These are phyloP conservation scores for Anniella stebbinsi DNA, from an alignment of 2,797 vertebrate species.

Conservation along the genomic window DNA sequence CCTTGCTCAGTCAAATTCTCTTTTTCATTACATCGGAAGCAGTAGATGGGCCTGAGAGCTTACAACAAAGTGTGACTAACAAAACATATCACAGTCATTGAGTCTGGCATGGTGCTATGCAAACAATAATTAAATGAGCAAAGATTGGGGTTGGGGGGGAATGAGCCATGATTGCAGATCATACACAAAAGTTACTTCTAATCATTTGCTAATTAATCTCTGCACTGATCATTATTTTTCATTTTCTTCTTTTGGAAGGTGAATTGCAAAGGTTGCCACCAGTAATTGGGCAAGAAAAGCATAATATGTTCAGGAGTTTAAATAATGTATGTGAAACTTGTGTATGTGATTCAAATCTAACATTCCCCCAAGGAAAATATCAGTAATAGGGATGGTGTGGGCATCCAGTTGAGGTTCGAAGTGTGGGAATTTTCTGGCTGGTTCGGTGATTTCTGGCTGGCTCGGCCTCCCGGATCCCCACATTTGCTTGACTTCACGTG, in stretches of 20 bases:
- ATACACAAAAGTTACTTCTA: slow-evolving; percentile 29
- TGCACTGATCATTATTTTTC: not conserved
- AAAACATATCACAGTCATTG: slow-evolving; percentile 8
- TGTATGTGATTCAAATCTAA: not conserved
- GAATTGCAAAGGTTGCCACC: slow-evolving; percentile 9
- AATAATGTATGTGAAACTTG: not conserved
- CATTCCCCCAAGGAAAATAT: too few relatives aligned
- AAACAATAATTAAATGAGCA: slow-evolving; percentile 61
- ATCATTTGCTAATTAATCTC: slow-evolving; percentile 40
- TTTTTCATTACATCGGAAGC: slow-evolving; percentile 18
- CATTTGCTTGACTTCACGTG: too few relatives aligned
- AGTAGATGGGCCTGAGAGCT: slow-evolving; percentile 39
- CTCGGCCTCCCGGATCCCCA: too few relatives aligned
- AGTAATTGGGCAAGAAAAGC: slow-evolving; percentile 13
- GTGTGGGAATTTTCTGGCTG: too few relatives aligned
- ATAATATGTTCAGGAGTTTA: not conserved
- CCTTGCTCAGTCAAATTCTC: slow-evolving; percentile 50
- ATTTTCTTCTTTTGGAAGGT: slow-evolving; percentile 42
- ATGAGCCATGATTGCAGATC: slow-evolving; percentile 51
- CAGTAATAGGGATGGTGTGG: too few relatives aligned
- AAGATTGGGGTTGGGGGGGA: slow-evolving; percentile 4
- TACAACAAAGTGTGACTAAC: slow-evolving; percentile 13
- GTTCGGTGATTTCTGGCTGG: too few relatives aligned
- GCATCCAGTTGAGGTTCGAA: too few relatives aligned
- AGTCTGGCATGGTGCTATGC: slow-evolving; percentile 40